Evolutionary conservation across 2,113 vertebrate species (phyloP), one percentile per base, ranked within the genome.

Genomic region (Callipepla californica): DNA sequence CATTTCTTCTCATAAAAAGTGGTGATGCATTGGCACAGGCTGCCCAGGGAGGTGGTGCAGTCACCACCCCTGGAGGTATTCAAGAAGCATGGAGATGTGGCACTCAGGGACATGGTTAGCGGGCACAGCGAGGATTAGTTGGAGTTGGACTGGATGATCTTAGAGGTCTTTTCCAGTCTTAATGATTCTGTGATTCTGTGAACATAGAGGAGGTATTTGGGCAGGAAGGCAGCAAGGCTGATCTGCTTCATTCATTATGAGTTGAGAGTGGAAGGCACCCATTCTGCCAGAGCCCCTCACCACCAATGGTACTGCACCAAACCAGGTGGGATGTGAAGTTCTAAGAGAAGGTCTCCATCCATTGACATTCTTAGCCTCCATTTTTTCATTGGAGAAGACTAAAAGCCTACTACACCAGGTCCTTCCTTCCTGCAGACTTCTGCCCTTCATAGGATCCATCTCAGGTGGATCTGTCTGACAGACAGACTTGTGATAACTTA

Each of bases 161-260:
- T 53, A 28, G 51, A 53, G 51, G 26, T 53, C 51, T 53, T 53
- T 53, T 53, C 14, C 51, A 53, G 28, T 26, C 51, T 53, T 53
- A 28, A 53, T 53, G 51, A 53, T 28, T 53, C 50, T 51, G 8
- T 26, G 25, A 51, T 51, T 51, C 51, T 53, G 61, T 48, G 44
- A 68, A 9, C 28, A 22, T 0, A 44, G 51, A 11, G 81, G 81
- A 91, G 34, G 34, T 75, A 61, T 79, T 38, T 45, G 42, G 20
- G 66, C 45, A 14, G 38, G 28, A 85, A 68, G 50, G 57, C n/a
- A 63, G 36, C 0, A 0, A 87, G 47, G 16, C 73, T 25, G 74
- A 61, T 38, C 50, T 59, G 69, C 32, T 78, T 38, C 63, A 1
- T 22, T 21, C 40, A 68, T 77, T 59, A 40, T 25, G 80, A 66